Percentiles rank a stretch among this genome's conserved stretches.
phyloP scores from a whole-genome alignment of 2,888 invertebrate species.

The Trachelus stipa region DNA sequence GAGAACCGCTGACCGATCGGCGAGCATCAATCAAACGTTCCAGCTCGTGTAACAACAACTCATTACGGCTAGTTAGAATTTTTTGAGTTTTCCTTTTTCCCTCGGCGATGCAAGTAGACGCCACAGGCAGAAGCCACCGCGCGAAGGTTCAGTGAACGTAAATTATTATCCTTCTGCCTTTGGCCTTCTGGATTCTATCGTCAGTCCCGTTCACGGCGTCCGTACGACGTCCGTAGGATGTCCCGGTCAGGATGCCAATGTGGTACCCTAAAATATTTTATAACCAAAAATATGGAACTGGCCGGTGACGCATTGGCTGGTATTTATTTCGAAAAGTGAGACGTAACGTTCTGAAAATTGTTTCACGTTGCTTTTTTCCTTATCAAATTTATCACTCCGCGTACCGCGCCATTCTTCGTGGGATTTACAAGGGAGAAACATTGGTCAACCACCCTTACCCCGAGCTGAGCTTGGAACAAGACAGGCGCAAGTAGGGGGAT shows the following conservation, averaged over 20 bases:
- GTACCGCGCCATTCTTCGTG: background rate
- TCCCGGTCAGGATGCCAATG: background rate
- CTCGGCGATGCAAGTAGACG: background rate
- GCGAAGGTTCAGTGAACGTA: background rate
- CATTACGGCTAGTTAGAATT: conserved; percentile 18
- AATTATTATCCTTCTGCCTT: background rate
- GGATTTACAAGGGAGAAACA: background rate
- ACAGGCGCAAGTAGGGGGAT: background rate
- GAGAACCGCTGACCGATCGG: conserved; percentile 17
- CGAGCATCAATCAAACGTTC: conserved; percentile 23
- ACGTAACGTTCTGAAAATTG: background rate
- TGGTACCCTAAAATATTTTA: background rate
- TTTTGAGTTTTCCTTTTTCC: conserved; percentile 10
- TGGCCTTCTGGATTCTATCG: background rate
- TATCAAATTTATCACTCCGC: background rate
- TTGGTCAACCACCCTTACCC: background rate
- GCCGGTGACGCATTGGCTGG: background rate
- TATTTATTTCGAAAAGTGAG: background rate
- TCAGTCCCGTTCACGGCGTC: background rate
- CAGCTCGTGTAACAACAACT: conserved; percentile 18
- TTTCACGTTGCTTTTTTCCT: background rate
- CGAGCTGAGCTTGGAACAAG: background rate
- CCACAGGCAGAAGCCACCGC: background rate
- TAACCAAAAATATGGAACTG: background rate
- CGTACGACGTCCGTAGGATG: background rate